These are phyloP conservation scores for Chloropsis cyanopogon DNA, from an alignment of 2,113 vertebrate species.

Conservation along the genomic window DNA sequence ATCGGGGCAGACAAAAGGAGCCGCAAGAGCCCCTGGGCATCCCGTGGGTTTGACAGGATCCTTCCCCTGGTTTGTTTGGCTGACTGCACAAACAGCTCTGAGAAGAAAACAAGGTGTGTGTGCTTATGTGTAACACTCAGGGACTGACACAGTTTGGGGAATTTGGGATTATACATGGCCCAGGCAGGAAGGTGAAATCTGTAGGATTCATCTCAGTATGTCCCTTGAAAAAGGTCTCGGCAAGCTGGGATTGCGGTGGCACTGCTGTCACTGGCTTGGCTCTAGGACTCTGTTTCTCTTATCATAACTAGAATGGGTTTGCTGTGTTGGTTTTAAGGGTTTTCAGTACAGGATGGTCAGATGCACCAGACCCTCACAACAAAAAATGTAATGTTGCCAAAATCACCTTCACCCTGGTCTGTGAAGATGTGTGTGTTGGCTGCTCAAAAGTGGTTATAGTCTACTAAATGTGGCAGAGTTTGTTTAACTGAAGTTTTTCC, in stretches of 20 bases:
- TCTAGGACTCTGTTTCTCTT: fast-evolving
- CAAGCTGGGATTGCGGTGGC: neutral
- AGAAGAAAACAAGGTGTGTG: neutral
- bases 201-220: neutral
- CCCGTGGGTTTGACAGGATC: neutral
- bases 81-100: neutral
- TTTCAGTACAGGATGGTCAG: neutral
- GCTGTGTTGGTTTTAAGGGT: neutral
- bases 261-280: no score
- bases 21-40: fast-evolving
- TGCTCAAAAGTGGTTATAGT: neutral
- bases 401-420: neutral
- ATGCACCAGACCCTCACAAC: neutral
- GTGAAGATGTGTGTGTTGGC: neutral
- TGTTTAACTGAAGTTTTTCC: neutral
- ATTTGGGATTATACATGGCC: neutral
- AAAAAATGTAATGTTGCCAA: neutral
- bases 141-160: neutral
- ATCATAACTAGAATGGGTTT: neutral
- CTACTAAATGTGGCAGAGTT: neutral
- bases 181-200: neutral
- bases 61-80: neutral
- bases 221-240: fast-evolving
- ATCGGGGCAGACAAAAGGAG: neutral
- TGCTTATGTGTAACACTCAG: neutral